Conservation (phyloP, 1,140 invertebrate genomes). For the Drosophila prosaltans region DNA sequence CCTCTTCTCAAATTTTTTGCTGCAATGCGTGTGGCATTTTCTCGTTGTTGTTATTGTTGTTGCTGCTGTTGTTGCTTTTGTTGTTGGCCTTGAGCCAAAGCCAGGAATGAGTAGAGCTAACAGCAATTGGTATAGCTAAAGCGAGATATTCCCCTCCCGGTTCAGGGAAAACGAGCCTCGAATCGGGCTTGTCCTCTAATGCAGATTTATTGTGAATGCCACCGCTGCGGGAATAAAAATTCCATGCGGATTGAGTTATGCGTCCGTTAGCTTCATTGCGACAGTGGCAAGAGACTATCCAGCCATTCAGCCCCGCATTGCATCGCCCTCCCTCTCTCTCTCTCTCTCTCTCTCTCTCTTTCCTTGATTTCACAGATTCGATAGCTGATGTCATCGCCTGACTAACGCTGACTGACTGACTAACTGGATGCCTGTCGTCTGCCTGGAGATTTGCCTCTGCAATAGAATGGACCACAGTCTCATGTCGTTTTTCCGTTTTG, state of each 20-base stretch:
- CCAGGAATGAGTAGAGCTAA: constrained; percentile 19
- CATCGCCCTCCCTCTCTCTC: neutral
- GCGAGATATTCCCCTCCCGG: neutral
- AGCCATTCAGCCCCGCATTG: neutral
- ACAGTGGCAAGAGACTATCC: constrained; percentile 38
- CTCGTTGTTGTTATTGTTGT: constrained; percentile 33
- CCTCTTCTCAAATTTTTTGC: constrained; percentile 31
- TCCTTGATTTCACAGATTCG: constrained; percentile 13
- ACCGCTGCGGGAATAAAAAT: constrained; percentile 80
- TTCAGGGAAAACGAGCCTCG: constrained; percentile 15
- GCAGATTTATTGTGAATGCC: constrained; percentile 80
- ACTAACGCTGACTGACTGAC: constrained; percentile 26
- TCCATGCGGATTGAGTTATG: constrained; percentile 81
- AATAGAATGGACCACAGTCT: constrained; percentile 23
- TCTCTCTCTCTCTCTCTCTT: neutral
- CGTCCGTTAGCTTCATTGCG: constrained; percentile 75
- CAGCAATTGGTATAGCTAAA: neutral
- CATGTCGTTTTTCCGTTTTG: constrained; percentile 44
- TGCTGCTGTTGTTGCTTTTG: constrained; percentile 21
- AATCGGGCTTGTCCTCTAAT: constrained; percentile 50
- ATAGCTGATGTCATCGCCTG: constrained; percentile 70
- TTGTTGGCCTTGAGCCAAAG: constrained; percentile 62
- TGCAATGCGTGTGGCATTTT: constrained; percentile 55
- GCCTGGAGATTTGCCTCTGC: neutral
- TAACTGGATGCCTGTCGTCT: constrained; percentile 15